Conservation (phyloP, 2,113 vertebrate genomes). For the Microtus richardsoni region DNA sequence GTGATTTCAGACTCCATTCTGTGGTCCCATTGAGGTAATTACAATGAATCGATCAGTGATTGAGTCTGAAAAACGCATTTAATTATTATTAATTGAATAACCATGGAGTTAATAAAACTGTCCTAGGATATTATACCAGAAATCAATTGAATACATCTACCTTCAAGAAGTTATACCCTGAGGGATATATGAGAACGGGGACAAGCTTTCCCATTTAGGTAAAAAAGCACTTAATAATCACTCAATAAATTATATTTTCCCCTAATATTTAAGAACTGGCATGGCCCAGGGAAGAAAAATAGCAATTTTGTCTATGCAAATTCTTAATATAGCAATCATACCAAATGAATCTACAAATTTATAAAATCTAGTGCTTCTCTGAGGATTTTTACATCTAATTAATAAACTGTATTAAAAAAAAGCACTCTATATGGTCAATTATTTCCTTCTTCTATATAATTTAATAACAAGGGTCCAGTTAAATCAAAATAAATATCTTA, state of each 20-base stretch:
- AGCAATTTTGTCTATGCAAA: conserved; percentile 35
- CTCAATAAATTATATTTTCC: conserved; percentile 56
- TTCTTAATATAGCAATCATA: conserved; percentile 45
- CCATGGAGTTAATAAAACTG: conserved; percentile 53
- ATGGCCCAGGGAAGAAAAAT: neutral
- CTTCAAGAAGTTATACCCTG: conserved; percentile 46
- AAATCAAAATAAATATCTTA: conserved; percentile 41
- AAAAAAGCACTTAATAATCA: conserved; percentile 43
- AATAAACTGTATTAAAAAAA: conserved; percentile 35
- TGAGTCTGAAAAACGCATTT: conserved; percentile 57
- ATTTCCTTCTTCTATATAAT: conserved; percentile 23
- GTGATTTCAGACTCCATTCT: conserved; percentile 61
- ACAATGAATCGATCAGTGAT: conserved; percentile 62
- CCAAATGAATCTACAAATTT: conserved; percentile 57
- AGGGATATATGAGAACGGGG: conserved; percentile 2
- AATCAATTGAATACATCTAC: conserved; percentile 54
- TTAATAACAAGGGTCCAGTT: neutral
- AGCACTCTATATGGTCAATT: neutral
- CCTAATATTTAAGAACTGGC: conserved; percentile 39
- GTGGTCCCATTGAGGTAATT: conserved; percentile 48
- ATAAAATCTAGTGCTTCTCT: conserved; percentile 27
- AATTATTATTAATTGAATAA: conserved; percentile 74
- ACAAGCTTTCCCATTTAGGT: conserved; percentile 22
- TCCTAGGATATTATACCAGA: conserved; percentile 47
- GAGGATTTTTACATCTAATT: conserved; percentile 45